Evolutionary conservation across 2,113 vertebrate species (phyloP).

Genomic region (Scopus umbretta): DNA sequence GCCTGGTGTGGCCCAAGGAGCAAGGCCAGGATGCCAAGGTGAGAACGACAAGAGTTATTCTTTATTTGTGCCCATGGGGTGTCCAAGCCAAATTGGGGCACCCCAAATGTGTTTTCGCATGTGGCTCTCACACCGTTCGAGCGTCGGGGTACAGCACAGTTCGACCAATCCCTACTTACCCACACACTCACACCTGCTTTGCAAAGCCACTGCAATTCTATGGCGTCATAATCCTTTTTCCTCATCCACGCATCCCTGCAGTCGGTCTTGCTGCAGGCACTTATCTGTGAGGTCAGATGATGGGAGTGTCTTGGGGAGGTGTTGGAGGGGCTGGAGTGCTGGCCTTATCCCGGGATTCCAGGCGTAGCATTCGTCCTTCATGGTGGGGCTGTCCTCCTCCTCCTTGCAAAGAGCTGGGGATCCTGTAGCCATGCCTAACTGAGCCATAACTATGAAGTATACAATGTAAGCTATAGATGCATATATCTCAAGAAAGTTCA

Average conservation of each 20-base stretch:
- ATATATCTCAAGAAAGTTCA: background rate
- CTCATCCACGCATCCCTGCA: rapidly evolving
- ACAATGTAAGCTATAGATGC: rapidly evolving
- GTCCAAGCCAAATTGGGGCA: background rate
- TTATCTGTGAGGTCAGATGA: background rate
- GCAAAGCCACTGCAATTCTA: background rate
- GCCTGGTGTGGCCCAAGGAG: background rate
- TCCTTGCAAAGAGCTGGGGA: background rate
- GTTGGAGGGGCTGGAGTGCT: background rate
- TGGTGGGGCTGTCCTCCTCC: background rate
- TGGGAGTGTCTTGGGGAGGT: background rate
- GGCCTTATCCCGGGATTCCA: background rate
- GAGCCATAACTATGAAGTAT: too few species aligned
- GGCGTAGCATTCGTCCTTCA: background rate
- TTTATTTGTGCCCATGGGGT: background rate
- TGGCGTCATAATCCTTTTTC: too few species aligned
- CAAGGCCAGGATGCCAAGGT: background rate
- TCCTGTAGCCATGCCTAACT: background rate
- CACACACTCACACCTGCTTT: background rate
- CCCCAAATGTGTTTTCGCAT: background rate
- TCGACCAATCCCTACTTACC: background rate
- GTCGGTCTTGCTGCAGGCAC: background rate
- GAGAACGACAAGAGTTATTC: background rate
- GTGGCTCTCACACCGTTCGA: background rate
- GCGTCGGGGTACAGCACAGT: background rate